Base-by-base conservation (phyloP, 2,888 invertebrate genomes). In the Oligia strigilis region DNA sequence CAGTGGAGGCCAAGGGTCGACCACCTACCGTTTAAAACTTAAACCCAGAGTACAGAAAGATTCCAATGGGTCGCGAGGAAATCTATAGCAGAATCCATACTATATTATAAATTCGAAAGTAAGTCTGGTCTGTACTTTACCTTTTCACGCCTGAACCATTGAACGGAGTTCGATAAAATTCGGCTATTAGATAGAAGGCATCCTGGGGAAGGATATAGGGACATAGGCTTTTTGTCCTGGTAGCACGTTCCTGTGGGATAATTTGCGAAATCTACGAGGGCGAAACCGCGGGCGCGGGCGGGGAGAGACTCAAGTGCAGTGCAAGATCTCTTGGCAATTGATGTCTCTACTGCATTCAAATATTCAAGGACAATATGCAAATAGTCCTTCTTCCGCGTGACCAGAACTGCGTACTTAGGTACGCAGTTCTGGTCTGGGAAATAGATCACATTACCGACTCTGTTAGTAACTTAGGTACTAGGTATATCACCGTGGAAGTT, bases 401-500 rank as follows among this genome's bases (percentile, higher is more conserved):
- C 19, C 36, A 60, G n/a, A 75, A 60, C 46, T 46, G 46, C 46
- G 13, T 60, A 60, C 19, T n/a, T 17, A 62, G 65, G 29, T 29
- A 29, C 29, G 29, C 29, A 29, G 29, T 29, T 29, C 29, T 29
- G 29, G 29, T 29, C 29, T 29, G 29, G 55, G 49, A 60, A 64
- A 72, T 71, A 64, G 40, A 1, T 29, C 29, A 29, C 29, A 29
- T 29, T 29, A 29, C 29, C 29, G 29, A 29, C 29, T 55, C 1
- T 43, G 36, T 49, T 43, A 69, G 1, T 46, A 46, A 29, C 19
- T 2, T 46, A 43, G 43, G n/a, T 46, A 46, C 67, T 69, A 6
- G 23, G 6, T 49, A 64, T 58, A 70, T 36, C 29, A 58, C 23
- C 52, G 84, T 87, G 66, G 85, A 80, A 55, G 77, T 64, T 4